These are phyloP conservation scores for Anorthoa munda DNA, from an alignment of 2,888 invertebrate genomes.

Conservation along the genomic window DNA sequence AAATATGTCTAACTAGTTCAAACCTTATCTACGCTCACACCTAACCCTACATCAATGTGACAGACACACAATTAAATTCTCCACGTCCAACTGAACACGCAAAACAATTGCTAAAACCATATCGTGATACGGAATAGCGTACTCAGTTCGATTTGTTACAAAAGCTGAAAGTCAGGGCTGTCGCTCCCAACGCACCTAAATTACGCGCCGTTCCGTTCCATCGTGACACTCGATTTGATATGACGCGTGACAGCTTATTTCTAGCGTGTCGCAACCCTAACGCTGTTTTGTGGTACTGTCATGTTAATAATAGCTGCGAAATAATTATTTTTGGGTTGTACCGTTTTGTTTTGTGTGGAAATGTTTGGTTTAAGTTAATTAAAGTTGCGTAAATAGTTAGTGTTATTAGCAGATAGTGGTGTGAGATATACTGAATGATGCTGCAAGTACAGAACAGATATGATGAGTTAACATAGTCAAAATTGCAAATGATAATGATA, in stretches of 20 bases:
- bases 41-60: constrained; percentile 38
- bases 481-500: not conserved
- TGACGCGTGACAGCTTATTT: constrained; percentile 75
- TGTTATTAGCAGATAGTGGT: not conserved
- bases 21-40: constrained; percentile 27
- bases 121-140: constrained; percentile 53
- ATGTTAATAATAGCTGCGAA: constrained; percentile 56
- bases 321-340: constrained; percentile 56
- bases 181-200: constrained; percentile 69
- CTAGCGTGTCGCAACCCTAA: constrained; percentile 65
- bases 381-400: constrained; percentile 4
- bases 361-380: constrained; percentile 22
- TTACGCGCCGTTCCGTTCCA: constrained; percentile 70
- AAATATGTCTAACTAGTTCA: constrained; percentile 29
- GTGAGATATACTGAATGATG: not conserved
- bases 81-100: constrained; percentile 56
- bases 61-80: constrained; percentile 62
- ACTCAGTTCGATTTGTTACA: constrained; percentile 63
- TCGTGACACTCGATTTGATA: constrained; percentile 73
- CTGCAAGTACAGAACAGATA: not conserved
- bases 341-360: constrained; percentile 22
- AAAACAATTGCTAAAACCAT: constrained; percentile 65
- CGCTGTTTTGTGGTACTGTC: constrained; percentile 54
- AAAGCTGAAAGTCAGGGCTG: constrained; percentile 64
- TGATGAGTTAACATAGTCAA: not conserved